Evolutionary conservation across 2,113 vertebrate genomes (phyloP).

Genomic region (Choloepus hoffmanni): DNA sequence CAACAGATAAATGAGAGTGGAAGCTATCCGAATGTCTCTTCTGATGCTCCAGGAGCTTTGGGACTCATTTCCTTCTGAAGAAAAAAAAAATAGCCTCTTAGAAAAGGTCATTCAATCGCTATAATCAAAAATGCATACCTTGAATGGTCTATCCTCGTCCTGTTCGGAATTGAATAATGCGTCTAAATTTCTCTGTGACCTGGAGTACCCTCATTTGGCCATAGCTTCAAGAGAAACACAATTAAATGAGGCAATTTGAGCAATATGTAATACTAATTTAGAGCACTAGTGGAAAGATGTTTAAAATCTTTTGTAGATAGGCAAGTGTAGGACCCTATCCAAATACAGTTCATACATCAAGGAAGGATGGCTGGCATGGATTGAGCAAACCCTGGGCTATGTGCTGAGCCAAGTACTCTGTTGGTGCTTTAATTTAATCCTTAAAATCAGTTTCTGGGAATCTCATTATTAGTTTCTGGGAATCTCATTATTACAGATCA

Average conservation of each 20-base stretch:
- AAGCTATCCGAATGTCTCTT: neutral
- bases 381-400: neutral
- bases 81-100: constrained; percentile 14
- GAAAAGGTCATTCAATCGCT: constrained; percentile 25
- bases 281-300: neutral
- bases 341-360: neutral
- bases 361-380: neutral
- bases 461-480: neutral
- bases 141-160: neutral
- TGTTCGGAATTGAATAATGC: constrained; percentile 23
- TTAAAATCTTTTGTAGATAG: constrained; percentile 9
- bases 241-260: constrained; percentile 38
- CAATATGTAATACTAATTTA: constrained; percentile 48
- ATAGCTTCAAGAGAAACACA: constrained; percentile 36
- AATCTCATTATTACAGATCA: neutral
- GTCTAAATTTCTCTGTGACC: constrained; percentile 51
- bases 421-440: neutral
- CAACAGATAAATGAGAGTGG: neutral
- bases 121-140: constrained; percentile 31
- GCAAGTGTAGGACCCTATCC: neutral
- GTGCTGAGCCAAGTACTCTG: neutral
- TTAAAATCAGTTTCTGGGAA: neutral
- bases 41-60: neutral
- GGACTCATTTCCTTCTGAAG: neutral
- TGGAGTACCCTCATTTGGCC: constrained; percentile 28